phyloP scores from a whole-genome alignment of 2,888 invertebrate species.

The Gymnocheta viridis region DNA sequence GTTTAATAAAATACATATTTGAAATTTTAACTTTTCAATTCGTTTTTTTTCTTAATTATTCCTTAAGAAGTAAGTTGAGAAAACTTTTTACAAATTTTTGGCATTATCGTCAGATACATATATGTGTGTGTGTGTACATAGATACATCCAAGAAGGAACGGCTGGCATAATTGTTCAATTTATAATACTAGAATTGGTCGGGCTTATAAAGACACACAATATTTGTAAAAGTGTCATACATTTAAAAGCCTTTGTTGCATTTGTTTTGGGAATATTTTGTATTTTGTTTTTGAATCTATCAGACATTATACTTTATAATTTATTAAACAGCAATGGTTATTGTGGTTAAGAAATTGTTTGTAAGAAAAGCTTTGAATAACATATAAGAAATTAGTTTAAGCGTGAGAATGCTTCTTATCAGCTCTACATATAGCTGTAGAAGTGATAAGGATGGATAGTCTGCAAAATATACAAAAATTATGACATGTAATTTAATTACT shows the following conservation, averaged over 20 bases:
- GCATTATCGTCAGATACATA: neutral
- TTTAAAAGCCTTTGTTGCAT: constrained; percentile 54
- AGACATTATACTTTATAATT: constrained; percentile 59
- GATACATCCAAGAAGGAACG: constrained; percentile 3
- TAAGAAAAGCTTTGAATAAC: neutral
- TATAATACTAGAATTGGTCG: neutral
- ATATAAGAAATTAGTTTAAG: neutral
- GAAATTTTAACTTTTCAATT: constrained; percentile 21
- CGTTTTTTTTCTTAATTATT: neutral
- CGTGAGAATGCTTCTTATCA: neutral
- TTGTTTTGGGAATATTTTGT: constrained; percentile 18
- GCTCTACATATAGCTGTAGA: neutral
- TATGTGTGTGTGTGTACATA: neutral
- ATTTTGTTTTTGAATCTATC: constrained; percentile 38
- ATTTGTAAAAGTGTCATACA: constrained; percentile 50
- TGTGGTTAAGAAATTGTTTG: constrained; percentile 46
- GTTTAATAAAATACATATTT: constrained; percentile 20
- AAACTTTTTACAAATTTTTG: constrained; percentile 19
- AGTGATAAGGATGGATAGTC: neutral
- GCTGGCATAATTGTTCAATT: constrained; percentile 18
- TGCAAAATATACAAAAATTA: neutral
- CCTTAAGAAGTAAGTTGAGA: too few relatives aligned
- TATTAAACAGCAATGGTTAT: constrained; percentile 57
- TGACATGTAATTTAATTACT: too few relatives aligned
- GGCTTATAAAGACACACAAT: constrained; percentile 8